A percentile compares a stretch with the other conserved stretches of the same genome.
phyloP scores from a whole-genome alignment of 1,140 invertebrate genomes.

The Rhizoglyphus robini region DNA sequence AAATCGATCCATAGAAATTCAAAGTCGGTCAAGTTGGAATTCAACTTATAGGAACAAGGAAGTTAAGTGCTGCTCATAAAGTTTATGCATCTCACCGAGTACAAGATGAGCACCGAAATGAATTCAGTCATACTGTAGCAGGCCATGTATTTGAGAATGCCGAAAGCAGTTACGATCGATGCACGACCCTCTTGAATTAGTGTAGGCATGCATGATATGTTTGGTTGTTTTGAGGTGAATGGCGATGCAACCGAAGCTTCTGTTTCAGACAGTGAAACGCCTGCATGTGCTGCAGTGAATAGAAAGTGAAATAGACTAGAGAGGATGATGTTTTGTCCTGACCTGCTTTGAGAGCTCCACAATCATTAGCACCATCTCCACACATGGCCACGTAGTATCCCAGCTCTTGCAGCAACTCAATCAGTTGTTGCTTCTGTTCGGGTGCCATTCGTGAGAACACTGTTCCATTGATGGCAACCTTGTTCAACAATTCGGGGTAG shows the following conservation, averaged over 20 bases:
- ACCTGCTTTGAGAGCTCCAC: constrained; percentile 42
- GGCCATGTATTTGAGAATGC: constrained; percentile 96
- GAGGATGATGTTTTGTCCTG: too few species aligned
- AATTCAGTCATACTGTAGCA: constrained; percentile 88
- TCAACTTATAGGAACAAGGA: constrained; percentile 34
- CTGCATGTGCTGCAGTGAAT: constrained; percentile 64
- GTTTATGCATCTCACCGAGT: constrained; percentile 36
- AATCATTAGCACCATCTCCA: constrained; percentile 94
- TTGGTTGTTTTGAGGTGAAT: constrained; percentile 74
- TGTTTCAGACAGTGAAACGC: constrained; percentile 85
- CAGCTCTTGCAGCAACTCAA: constrained; percentile 68
- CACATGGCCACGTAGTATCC: constrained; percentile 67
- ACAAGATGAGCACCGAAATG: constrained; percentile 76
- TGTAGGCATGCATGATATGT: constrained; percentile 77
- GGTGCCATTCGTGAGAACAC: constrained; percentile 94
- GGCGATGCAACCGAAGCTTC: constrained; percentile 93
- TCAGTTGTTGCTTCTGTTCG: constrained; percentile 86
- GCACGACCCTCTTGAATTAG: constrained; percentile 81
- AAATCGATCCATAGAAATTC: constrained; percentile 75
- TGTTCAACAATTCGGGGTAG: constrained; percentile 55
- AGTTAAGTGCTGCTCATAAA: too few species aligned
- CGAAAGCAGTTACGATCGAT: constrained; percentile 86
- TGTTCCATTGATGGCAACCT: constrained; percentile 57
- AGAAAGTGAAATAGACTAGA: neutral
- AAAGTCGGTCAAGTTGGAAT: constrained; percentile 45